Evolutionary conservation across 2,888 invertebrate species (phyloP).

Genomic region (Latrodectus hesperus): DNA sequence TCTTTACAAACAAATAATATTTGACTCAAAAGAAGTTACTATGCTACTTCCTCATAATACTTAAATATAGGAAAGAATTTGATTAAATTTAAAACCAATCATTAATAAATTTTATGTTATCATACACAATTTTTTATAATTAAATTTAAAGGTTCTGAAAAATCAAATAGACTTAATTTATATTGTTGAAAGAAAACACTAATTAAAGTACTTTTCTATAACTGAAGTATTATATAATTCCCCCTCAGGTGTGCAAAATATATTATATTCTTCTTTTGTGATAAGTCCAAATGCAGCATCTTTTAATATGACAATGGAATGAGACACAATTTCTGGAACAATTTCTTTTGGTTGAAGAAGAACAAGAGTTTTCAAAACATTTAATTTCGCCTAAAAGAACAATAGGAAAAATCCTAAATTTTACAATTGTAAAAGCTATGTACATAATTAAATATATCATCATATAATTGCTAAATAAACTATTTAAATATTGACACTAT

Average conservation of each 20-base stretch:
- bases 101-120: too few relatives aligned
- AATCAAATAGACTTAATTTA: neutral
- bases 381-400: slow-evolving; percentile 78
- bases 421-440: too few relatives aligned
- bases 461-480: too few relatives aligned
- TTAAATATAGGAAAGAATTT: too few relatives aligned
- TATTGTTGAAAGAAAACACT: neutral
- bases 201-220: slow-evolving; percentile 78
- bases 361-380: slow-evolving; percentile 84
- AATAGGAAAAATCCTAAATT: too few relatives aligned
- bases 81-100: too few relatives aligned
- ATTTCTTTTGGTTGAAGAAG: slow-evolving; percentile 81
- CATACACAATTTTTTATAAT: too few relatives aligned
- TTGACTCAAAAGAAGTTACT: too few relatives aligned
- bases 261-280: slow-evolving; percentile 86
- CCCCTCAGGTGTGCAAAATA: slow-evolving; percentile 89
- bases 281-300: slow-evolving; percentile 80
- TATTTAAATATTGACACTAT: too few relatives aligned
- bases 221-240: slow-evolving; percentile 92
- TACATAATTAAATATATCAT: too few relatives aligned
- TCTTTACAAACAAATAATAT: too few relatives aligned
- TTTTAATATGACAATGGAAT: slow-evolving; percentile 79
- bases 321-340: slow-evolving; percentile 81
- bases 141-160: neutral
- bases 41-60: too few relatives aligned